These are phyloP conservation scores for Hypolimnas misippus DNA, from an alignment of 2,888 invertebrate genomes.

Conservation along the genomic window DNA sequence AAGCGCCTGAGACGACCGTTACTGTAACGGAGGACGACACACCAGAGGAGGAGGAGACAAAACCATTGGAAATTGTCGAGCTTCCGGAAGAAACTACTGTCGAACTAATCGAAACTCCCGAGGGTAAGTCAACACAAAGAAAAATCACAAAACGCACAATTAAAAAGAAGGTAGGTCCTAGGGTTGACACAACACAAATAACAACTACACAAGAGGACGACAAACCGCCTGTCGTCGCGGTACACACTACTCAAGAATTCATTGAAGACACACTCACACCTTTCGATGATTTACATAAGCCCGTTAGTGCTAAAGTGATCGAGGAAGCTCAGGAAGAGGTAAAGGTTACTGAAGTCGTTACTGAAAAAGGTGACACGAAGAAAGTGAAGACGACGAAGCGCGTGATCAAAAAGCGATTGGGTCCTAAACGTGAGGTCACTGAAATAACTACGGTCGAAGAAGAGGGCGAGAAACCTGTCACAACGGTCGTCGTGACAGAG, in stretches of 20 bases:
- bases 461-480: conserved; percentile 46
- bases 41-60: background rate
- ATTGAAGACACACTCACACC: conserved; percentile 47
- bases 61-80: conserved; percentile 32
- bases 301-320: conserved; percentile 44
- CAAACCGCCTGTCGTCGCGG: conserved; percentile 54
- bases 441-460: conserved; percentile 49
- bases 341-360: conserved; percentile 62
- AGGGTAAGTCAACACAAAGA: conserved; percentile 54
- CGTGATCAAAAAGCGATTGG: conserved; percentile 50
- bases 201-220: conserved; percentile 55
- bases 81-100: conserved; percentile 47
- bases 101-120: conserved; percentile 43
- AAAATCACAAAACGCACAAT: conserved; percentile 37
- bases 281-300: conserved; percentile 29
- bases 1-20: conserved; percentile 15
- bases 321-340: conserved; percentile 44
- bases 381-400: conserved; percentile 31
- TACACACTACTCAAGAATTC: conserved; percentile 35
- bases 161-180: conserved; percentile 52
- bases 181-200: conserved; percentile 41
- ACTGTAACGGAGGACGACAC: conserved; percentile 24
- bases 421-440: conserved; percentile 39
- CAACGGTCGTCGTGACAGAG: conserved; percentile 44
- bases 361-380: conserved; percentile 58